phyloP scores from a whole-genome alignment of 2,888 invertebrate species.

The Tetheella fluctuosa region DNA sequence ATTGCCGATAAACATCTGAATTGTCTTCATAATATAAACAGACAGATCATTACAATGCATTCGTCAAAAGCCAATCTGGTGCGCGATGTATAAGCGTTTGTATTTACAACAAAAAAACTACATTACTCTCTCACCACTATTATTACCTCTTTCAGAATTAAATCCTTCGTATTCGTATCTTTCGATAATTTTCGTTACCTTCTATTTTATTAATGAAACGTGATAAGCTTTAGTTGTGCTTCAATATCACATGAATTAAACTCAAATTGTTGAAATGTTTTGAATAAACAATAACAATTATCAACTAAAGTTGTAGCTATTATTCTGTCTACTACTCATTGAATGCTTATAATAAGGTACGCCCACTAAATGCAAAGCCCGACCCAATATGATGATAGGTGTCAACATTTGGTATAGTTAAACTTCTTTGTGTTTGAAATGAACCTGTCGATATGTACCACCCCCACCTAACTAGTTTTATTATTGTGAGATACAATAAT shows the following conservation, averaged over 20 bases:
- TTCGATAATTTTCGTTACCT: too few relatives aligned
- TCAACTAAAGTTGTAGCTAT: slow-evolving; percentile 30
- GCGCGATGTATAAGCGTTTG: slow-evolving; percentile 56
- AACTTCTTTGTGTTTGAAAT: slow-evolving; percentile 23
- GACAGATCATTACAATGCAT: slow-evolving; percentile 54
- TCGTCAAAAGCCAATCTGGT: slow-evolving; percentile 53
- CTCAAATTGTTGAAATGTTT: slow-evolving; percentile 33
- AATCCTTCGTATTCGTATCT: not conserved
- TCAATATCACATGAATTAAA: slow-evolving; percentile 31
- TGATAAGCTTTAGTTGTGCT: not conserved
- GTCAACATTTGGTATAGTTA: slow-evolving; percentile 43
- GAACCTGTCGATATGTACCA: slow-evolving; percentile 24
- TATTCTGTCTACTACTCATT: slow-evolving; percentile 35
- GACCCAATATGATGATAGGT: slow-evolving; percentile 41
- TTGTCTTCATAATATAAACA: slow-evolving; percentile 41
- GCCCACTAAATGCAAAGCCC: slow-evolving; percentile 49
- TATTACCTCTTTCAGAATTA: not conserved
- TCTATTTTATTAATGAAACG: too few relatives aligned
- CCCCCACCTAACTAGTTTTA: not conserved
- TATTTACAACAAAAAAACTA: too few relatives aligned
- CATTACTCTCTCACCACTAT: not conserved
- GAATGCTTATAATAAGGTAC: slow-evolving; percentile 49
- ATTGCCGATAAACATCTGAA: slow-evolving; percentile 45
- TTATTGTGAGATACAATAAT: too few relatives aligned
- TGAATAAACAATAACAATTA: slow-evolving; percentile 7